Evolutionary conservation across 2,888 invertebrate species (phyloP), one percentile per base, ranked within the genome.

Genomic region (Limenitis arthemis): DNA sequence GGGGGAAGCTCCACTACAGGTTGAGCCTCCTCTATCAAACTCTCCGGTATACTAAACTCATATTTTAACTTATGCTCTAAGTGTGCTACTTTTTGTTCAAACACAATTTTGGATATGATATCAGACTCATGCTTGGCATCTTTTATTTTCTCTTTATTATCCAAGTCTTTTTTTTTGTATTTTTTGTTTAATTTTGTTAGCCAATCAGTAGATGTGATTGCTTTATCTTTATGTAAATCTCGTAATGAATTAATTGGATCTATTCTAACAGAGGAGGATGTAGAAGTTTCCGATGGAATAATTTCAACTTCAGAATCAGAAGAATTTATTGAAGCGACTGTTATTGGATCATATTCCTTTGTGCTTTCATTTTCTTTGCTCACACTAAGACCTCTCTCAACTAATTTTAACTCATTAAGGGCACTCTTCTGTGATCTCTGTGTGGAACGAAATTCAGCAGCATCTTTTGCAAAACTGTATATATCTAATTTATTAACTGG

Each of bases 241-340:
- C 87, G 85, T 28, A 91, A 74, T 31, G 90, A 83, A 67, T 91
- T 92, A 9, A 89, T 73, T 5, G 77, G 80, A 33, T 76, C 73
- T 42, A 86, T 75, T 58, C 66, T 75, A 7, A 70, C 62, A 0
- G 83, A 82, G 0, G 86, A 85, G 29, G 79, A 67, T 4, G 78
- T 75, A 0, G 86, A 84, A 5, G 80, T 67, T 51, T 82, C 86
- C 1, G 86, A 85, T 5, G 78, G 75, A 34, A 78, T 70, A 48
- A 83, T 59, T 60, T 87, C 85, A 11, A 84, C 59, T 56, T 87
- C 86, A 8, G 85, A 82, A 64, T 86, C 86, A 1, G 85, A 83
- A 0, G 85, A 82, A 53, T 80, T 84, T 29, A 86, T 72, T 11
- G 88, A 84, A 8, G 83, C 79, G 8, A 82, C 80, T 1, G 81